These are phyloP conservation scores for Heliconius ismenius DNA, from an alignment of 2,888 invertebrate species.

Conservation along the genomic window DNA sequence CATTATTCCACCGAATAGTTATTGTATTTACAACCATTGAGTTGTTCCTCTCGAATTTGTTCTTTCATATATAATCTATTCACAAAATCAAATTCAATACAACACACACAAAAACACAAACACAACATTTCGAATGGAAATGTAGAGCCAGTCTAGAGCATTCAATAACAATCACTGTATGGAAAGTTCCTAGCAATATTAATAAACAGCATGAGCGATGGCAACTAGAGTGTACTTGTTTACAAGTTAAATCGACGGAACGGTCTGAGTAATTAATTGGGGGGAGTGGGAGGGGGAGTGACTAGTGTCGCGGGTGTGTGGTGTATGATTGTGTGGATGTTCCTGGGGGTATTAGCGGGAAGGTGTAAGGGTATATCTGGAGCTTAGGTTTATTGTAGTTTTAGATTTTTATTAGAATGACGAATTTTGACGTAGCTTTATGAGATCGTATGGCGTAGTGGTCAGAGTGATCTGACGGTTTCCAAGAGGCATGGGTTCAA, in stretches of 20 bases:
- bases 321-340: conserved; percentile 40
- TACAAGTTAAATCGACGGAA: conserved; percentile 72
- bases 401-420: not conserved
- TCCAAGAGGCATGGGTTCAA: too few relatives aligned
- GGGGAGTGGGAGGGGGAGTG: conserved; percentile 50
- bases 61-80: too few relatives aligned
- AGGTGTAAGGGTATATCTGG: not conserved
- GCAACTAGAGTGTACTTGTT: conserved; percentile 60
- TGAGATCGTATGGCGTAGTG: too few relatives aligned
- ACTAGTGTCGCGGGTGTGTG: conserved; percentile 54
- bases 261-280: conserved; percentile 70
- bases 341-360: not conserved
- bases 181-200: conserved; percentile 25
- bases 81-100: too few relatives aligned
- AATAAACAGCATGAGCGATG: conserved; percentile 39
- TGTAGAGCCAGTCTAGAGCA: not conserved
- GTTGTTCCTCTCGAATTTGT: too few relatives aligned
- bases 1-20: too few relatives aligned
- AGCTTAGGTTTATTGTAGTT: not conserved
- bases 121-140: not conserved
- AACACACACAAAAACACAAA: conserved; percentile 7
- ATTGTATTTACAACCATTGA: too few relatives aligned
- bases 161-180: conserved; percentile 27
- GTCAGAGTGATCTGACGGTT: too few relatives aligned
- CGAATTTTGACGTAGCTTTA: too few relatives aligned